These are phyloP conservation scores for Calonectris borealis DNA, from an alignment of 2,113 vertebrate genomes.

Conservation along the genomic window DNA sequence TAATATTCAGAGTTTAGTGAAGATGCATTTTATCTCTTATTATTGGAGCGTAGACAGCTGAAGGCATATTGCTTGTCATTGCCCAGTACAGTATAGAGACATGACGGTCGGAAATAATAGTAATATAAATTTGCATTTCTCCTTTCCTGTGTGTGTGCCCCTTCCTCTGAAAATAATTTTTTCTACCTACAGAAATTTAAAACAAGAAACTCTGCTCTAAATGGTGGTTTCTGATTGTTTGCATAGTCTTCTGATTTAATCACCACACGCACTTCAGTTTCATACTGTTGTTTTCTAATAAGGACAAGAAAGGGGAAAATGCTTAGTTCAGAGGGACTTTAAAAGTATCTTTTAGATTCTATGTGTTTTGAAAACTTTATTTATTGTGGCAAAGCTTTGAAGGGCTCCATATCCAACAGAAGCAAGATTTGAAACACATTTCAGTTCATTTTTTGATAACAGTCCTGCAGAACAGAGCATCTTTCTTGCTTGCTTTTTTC, in stretches of 20 bases:
- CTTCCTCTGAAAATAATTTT: not conserved
- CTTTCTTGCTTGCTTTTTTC: slow-evolving; percentile 47
- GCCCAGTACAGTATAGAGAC: not conserved
- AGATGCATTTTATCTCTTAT: slow-evolving; percentile 55
- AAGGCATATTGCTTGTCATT: not conserved
- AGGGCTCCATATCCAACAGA: slow-evolving; percentile 59
- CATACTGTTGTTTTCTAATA: not conserved
- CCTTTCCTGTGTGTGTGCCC: not conserved
- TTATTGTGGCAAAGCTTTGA: slow-evolving; percentile 67
- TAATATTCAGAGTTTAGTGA: slow-evolving; percentile 57
- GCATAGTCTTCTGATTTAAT: not conserved
- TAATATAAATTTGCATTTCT: not conserved
- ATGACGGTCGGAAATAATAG: not conserved
- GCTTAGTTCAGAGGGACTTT: slow-evolving; percentile 51
- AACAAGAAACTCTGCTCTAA: not conserved
- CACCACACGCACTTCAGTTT: not conserved
- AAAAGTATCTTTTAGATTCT: slow-evolving; percentile 41
- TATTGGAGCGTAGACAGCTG: slow-evolving; percentile 32
- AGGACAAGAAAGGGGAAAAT: not conserved
- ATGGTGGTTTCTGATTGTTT: not conserved
- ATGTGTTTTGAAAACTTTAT: slow-evolving; percentile 73
- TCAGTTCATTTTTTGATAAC: slow-evolving; percentile 57
- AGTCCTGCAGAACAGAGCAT: slow-evolving; percentile 67
- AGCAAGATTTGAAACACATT: slow-evolving; percentile 66
- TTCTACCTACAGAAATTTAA: not conserved